These are phyloP conservation scores for Aphidoletes aphidimyza DNA, from an alignment of 2,888 invertebrate species.

Conservation along the genomic window DNA sequence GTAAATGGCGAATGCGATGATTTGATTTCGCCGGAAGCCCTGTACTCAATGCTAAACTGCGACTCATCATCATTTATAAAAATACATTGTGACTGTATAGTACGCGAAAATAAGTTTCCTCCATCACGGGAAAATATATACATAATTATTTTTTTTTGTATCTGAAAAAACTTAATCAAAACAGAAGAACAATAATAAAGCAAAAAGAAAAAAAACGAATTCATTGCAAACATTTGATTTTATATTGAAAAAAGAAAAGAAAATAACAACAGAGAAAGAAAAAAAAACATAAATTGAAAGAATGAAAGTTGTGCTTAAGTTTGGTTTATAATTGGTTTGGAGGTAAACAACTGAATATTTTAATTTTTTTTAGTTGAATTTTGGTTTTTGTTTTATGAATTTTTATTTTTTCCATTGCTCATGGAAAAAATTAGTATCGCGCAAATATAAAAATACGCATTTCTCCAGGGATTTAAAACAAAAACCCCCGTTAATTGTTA, in stretches of 20 bases:
- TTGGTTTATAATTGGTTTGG: conserved; percentile 24
- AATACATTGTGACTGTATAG: conserved; percentile 47
- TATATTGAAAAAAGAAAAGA: not conserved
- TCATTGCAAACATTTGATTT: conserved; percentile 17
- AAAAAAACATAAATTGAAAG: no score
- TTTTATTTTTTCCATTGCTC: conserved; percentile 6
- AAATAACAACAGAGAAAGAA: not conserved
- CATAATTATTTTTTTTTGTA: not conserved
- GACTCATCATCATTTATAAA: conserved; percentile 39
- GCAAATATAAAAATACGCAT: conserved; percentile 11
- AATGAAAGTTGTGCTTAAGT: conserved; percentile 53
- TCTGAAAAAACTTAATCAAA: not conserved
- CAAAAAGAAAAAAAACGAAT: not conserved
- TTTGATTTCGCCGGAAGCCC: not conserved
- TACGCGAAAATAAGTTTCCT: conserved; percentile 1
- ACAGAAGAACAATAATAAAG: not conserved
- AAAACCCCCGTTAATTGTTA: not conserved
- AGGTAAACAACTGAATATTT: conserved; percentile 52
- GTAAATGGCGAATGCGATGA: not conserved
- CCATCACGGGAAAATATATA: conserved; percentile 17
- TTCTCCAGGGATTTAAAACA: not conserved
- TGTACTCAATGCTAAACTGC: not conserved
- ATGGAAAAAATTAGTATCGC: not conserved
- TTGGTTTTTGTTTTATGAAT: not conserved
- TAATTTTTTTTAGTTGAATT: conserved; percentile 49